Base-by-base conservation (phyloP, 2,888 invertebrate genomes). In the Teleogryllus oceanicus region DNA sequence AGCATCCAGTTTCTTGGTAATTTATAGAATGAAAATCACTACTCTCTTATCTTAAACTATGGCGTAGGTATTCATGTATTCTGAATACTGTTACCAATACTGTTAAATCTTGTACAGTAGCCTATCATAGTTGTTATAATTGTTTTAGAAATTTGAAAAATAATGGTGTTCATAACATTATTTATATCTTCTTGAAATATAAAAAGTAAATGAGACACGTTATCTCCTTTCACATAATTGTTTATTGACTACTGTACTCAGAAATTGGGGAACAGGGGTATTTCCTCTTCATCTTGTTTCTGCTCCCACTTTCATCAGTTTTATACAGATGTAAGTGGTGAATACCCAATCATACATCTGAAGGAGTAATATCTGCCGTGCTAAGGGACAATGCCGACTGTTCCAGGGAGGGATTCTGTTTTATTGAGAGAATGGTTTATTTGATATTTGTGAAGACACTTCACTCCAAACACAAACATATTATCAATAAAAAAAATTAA, bases 241-340 rank as follows among this genome's bases (percentile, higher is more conserved):
- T 91, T 91, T 91, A 91, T 91, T 91, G 91, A 90, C 91, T 91
- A 91, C 90, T 91, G 91, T 92, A 91, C 91, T 92, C 91, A 91
- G 91, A 91, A 91, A 88, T 87, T 86, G 86, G 85, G 86, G 85
- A 74, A 78, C 75, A 74, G 78, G 79, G 78, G 78, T 80, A 78
- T 79, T 81, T 78, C 74, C 49, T 81, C 49, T 78, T 80, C 80
- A 78, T 76, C 79, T 50, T 49, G 76, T 81, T 77, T 78, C 77
- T 78, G 75, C 77, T 81, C 78, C 78, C 81, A 81, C 81, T 81
- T 82, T 78, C 80, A 81, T 81, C 79, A 77, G 76, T 75, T 51
- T 80, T 77, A 49, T 79, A 49, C 49, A 80, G 81, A 80, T 81
- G 80, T 81, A 80, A 80, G 80, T 82, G 82, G 80, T 78, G 79